phyloP scores from a whole-genome alignment of 2,113 vertebrate genomes.

The Ginglymostoma cirratum region DNA sequence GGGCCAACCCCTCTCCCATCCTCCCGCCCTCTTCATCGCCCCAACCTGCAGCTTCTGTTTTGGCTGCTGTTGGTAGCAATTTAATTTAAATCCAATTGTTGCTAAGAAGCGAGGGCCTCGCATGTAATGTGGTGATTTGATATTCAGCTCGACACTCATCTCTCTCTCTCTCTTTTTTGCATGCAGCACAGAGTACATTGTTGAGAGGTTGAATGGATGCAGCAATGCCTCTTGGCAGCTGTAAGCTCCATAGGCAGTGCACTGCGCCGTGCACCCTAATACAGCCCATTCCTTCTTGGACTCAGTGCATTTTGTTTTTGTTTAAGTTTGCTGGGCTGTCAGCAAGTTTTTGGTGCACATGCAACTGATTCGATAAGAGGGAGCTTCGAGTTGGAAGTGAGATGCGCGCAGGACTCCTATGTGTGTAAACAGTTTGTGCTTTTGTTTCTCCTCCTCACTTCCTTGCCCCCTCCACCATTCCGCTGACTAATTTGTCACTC shows the following conservation, averaged over 20 bases:
- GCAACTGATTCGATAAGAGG: slow-evolving; percentile 39
- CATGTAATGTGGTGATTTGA: slow-evolving; percentile 97
- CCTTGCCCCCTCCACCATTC: too few relatives aligned
- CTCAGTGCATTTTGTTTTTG: slow-evolving; percentile 70
- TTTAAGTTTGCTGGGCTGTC: slow-evolving; percentile 41
- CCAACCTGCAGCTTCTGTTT: slow-evolving; percentile 49
- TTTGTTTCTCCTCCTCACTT: background rate
- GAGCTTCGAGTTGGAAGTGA: slow-evolving; percentile 44
- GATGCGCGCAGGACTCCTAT: background rate
- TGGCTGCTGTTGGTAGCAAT: slow-evolving; percentile 42
- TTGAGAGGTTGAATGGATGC: slow-evolving; percentile 87
- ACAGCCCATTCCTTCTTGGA: slow-evolving; percentile 82
- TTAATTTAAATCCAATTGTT: slow-evolving; percentile 83
- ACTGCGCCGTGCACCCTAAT: slow-evolving; percentile 87
- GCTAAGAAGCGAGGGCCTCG: slow-evolving; percentile 91
- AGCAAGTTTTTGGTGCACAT: background rate
- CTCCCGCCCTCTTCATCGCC: background rate
- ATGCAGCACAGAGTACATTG: slow-evolving; percentile 99
- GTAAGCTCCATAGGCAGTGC: slow-evolving; percentile 96
- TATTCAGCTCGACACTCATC: slow-evolving; percentile 76
- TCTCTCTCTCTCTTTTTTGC: slow-evolving; percentile 85
- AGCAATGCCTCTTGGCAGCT: slow-evolving; percentile 89
- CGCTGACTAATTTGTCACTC: background rate
- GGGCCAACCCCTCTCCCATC: slow-evolving; percentile 42
- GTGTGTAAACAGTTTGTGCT: background rate